phyloP scores from a whole-genome alignment of 2,797 vertebrate genomes.

The Enteromius fasciolatus region DNA sequence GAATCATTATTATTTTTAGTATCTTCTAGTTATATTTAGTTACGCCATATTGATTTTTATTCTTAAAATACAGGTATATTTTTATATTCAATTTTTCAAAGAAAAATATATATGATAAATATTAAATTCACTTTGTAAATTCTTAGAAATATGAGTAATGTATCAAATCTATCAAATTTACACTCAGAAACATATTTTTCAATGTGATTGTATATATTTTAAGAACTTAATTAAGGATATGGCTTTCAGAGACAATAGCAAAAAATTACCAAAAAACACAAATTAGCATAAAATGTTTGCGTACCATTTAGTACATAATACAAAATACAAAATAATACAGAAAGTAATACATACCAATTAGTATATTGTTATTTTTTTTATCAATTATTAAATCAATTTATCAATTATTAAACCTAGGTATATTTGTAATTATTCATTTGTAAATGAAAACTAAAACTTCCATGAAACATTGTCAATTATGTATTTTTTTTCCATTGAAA shows the following conservation, averaged over 20 bases:
- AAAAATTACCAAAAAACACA: neutral
- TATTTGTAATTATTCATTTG: no score
- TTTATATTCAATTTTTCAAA: neutral
- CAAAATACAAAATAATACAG: neutral
- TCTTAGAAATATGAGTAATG: neutral
- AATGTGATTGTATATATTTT: neutral
- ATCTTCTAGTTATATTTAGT: neutral
- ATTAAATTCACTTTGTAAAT: neutral
- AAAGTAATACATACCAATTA: neutral
- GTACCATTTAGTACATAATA: neutral
- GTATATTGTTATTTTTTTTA: neutral
- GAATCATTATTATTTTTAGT: neutral
- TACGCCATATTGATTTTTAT: neutral
- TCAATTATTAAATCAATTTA: no score
- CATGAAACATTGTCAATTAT: no score
- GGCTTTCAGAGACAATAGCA: neutral
- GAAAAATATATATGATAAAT: neutral
- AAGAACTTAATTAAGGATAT: neutral
- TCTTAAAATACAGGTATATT: neutral
- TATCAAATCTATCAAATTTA: neutral
- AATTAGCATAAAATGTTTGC: neutral
- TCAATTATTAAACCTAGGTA: no score
- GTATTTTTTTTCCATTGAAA: no score
- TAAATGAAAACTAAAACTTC: no score
- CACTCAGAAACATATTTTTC: neutral